Evolutionary conservation across 2,113 vertebrate genomes (phyloP).

Genomic region (Chroicocephalus ridibundus): DNA sequence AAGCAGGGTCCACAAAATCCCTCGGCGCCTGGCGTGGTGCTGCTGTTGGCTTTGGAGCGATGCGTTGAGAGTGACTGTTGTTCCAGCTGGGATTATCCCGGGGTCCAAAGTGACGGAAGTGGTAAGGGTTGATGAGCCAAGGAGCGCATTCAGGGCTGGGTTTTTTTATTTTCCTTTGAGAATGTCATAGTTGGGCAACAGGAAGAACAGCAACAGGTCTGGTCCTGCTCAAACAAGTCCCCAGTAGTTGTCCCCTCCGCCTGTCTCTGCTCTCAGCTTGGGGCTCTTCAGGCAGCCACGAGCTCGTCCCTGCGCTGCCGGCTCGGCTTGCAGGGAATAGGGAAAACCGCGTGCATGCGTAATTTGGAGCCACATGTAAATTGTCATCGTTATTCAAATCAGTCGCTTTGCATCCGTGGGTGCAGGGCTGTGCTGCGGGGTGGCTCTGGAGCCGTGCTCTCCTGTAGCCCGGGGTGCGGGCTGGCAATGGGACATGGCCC

Average conservation of each 20-base stretch:
- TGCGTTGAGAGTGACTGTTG: too few species aligned
- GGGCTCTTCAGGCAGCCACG: not conserved
- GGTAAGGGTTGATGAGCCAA: not conserved
- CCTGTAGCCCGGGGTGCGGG: not conserved
- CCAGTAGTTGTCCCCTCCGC: not conserved
- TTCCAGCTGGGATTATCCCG: not conserved
- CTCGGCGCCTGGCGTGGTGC: accelerated
- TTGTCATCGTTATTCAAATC: constrained; percentile 46
- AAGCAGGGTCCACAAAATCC: not conserved
- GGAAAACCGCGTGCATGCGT: not conserved
- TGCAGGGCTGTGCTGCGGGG: not conserved
- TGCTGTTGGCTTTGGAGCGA: not conserved
- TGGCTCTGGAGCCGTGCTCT: not conserved
- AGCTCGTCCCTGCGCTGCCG: not conserved
- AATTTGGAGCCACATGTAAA: constrained; percentile 39
- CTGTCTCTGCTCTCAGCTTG: not conserved
- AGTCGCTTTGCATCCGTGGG: constrained; percentile 33
- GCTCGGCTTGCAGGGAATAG: not conserved
- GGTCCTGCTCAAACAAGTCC: not conserved
- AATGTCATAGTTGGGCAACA: not conserved
- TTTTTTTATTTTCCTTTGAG: not conserved
- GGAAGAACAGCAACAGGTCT: not conserved
- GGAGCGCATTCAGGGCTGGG: accelerated
- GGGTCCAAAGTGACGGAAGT: not conserved
- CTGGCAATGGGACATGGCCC: not conserved